Base-by-base conservation (phyloP, 2,113 vertebrate species). In the Porphyrio hochstetteri region DNA sequence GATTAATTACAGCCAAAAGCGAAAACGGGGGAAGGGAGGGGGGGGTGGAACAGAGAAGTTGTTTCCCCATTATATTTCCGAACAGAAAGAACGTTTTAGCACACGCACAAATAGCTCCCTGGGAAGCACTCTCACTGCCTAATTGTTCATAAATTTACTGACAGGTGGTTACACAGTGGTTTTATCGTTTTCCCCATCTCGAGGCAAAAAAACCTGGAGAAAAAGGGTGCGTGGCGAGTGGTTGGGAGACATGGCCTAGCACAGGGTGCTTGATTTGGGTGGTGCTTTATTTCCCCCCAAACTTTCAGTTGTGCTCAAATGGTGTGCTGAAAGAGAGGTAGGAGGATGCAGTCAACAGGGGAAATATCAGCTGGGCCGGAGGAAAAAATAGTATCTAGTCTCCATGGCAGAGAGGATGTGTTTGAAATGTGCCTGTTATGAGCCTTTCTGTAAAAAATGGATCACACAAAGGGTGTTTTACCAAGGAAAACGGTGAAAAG, bases 121-220 rank as follows among this genome's bases (percentile, higher is more conserved):
- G 94, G 98, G 97, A 98, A 98, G 97, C 96, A 95, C 97, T 98
- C 97, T 96, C 75, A 67, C 96, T 97, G 97, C 96, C 97, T 98
- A 98, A 98, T 98, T 98, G 98, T 98, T 98, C 98, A 98, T 98
- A 98, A 98, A 98, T 98, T 98, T 97, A 91, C 98, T 97, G 97
- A 97, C 97, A 98, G 98, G 98, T 98, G 97, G 97, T 98, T 98
- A 97, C 97, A 96, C 97, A 96, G 97, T 98, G 11, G 82, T 97
- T 96, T 97, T 97, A 98, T 96, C 79, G 59, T 95, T 94, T 95
- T 94, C 88, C 79, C 76, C 24, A 42, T 95, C 96, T 97, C 96
- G 60, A 78, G 7, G 28, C 76, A 86, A 92, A 96, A 97, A 48
- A 48, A 97, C 88, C 92, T 88, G 94, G 94, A 94, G 91, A 25